Conservation (phyloP, 2,113 vertebrate genomes). For the Felis chaus region DNA sequence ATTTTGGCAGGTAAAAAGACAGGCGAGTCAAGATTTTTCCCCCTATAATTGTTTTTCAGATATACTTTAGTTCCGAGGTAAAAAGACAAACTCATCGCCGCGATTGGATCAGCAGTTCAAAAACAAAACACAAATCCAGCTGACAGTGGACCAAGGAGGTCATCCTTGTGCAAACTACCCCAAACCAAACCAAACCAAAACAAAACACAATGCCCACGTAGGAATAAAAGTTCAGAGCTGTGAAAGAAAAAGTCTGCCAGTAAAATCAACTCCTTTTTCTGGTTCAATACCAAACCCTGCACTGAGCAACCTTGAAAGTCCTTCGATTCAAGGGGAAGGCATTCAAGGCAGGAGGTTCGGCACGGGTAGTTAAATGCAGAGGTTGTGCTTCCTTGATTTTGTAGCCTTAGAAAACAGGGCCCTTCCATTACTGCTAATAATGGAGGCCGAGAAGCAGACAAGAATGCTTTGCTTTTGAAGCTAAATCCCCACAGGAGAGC, state of each 20-base stretch:
- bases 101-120: not conserved
- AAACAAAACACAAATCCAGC: slow-evolving; percentile 10
- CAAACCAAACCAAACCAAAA: too few relatives aligned
- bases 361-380: slow-evolving; percentile 29
- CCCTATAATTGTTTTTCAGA: not conserved
- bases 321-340: not conserved
- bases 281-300: not conserved
- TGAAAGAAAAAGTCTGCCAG: not conserved
- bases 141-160: not conserved
- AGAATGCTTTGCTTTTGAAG: slow-evolving; percentile 68
- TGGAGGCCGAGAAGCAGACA: slow-evolving; percentile 53
- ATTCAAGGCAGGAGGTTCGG: not conserved
- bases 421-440: slow-evolving; percentile 53
- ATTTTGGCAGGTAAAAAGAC: not conserved
- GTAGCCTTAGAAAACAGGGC: slow-evolving; percentile 21
- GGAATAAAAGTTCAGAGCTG: not conserved
- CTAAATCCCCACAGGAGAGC: slow-evolving; percentile 68
- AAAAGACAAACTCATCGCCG: not conserved
- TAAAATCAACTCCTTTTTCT: not conserved
- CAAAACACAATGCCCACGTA: not conserved
- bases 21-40: not conserved
- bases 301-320: slow-evolving; percentile 28
- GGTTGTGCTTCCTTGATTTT: slow-evolving; percentile 20
- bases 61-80: not conserved
- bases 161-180: not conserved